Evolutionary conservation across 2,888 invertebrate genomes (phyloP).

Genomic region (Scotopteryx bipunctaria): DNA sequence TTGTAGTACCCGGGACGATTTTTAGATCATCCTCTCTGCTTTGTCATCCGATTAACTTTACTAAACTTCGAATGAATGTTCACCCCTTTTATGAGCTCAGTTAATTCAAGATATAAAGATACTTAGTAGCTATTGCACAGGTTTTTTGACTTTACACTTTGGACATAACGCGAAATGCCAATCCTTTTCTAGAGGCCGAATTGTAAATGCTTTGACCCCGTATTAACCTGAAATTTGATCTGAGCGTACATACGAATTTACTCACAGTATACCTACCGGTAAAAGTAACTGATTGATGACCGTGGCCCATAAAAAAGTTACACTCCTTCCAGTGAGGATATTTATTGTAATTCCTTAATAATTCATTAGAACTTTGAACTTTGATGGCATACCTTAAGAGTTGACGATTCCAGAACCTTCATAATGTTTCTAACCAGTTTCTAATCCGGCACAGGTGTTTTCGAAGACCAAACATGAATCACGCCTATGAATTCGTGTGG

Average conservation of each 20-base stretch:
- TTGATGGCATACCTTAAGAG: too few species aligned
- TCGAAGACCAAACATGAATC: background rate
- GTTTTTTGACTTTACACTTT: background rate
- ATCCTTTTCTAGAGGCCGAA: constrained; percentile 5
- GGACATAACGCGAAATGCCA: background rate
- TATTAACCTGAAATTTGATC: background rate
- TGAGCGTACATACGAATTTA: too few species aligned
- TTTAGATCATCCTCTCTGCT: too few species aligned
- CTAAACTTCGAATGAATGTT: background rate
- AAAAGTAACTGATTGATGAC: background rate
- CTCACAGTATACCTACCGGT: background rate
- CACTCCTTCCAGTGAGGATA: too few species aligned
- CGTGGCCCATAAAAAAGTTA: background rate
- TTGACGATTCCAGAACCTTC: background rate
- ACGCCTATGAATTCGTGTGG: constrained; percentile 5
- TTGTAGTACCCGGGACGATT: too few species aligned
- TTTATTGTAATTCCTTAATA: too few species aligned
- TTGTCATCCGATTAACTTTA: too few species aligned
- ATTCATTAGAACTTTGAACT: too few species aligned
- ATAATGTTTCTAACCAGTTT: background rate
- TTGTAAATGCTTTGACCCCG: constrained; percentile 4
- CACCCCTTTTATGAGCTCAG: background rate
- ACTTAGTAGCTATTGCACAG: background rate
- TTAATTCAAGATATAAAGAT: background rate
- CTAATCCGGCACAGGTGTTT: background rate